Conservation (phyloP, 2,797 vertebrate species). For the Sphenodon punctatus region DNA sequence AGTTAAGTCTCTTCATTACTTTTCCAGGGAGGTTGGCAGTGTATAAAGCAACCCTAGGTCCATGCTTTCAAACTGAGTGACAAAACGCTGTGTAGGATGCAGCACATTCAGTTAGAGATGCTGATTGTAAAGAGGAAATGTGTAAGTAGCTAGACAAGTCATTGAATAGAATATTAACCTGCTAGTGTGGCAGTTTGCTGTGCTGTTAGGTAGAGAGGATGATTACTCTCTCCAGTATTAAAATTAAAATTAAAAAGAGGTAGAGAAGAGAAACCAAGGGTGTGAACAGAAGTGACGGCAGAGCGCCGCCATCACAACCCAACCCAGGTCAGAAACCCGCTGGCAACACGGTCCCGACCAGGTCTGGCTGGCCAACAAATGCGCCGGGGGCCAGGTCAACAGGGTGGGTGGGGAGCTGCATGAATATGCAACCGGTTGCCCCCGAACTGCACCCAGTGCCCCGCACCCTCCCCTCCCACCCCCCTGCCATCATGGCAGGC, state of each 20-base stretch:
- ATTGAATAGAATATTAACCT: fast-evolving
- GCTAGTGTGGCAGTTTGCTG: fast-evolving
- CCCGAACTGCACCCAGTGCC: no score
- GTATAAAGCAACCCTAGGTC: background rate
- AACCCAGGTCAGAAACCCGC: no score
- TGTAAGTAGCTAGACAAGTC: background rate
- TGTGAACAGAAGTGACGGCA: no score
- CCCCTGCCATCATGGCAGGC: no score
- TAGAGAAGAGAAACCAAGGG: no score
- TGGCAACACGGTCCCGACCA: no score
- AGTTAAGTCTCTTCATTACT: background rate
- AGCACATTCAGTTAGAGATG: background rate
- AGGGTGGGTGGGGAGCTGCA: no score
- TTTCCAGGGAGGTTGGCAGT: fast-evolving
- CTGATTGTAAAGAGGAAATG: background rate
- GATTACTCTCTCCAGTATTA: fast-evolving
- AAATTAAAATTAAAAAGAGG: fast-evolving
- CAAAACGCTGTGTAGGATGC: fast-evolving
- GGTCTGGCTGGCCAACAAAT: no score
- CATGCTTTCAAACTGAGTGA: background rate
- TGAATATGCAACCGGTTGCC: no score
- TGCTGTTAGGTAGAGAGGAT: background rate
- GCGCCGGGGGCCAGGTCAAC: no score
- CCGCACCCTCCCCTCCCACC: no score
- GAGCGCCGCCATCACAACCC: no score